phyloP scores from a whole-genome alignment of 2,888 invertebrate species.

The Tryphoninae sp. region DNA sequence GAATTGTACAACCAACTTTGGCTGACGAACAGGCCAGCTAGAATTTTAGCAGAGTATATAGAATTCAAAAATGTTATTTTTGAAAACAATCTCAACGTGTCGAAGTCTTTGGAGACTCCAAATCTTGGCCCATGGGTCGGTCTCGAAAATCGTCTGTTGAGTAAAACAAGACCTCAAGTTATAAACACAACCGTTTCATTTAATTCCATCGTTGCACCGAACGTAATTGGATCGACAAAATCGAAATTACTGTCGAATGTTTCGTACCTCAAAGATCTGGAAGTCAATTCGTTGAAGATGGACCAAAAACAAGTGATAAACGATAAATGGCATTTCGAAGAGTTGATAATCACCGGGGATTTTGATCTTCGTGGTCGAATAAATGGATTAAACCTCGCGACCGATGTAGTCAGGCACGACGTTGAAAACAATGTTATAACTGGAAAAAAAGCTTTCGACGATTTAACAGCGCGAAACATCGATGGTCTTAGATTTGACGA shows the following conservation, averaged over 20 bases:
- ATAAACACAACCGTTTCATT: constrained; percentile 66
- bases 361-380: constrained; percentile 77
- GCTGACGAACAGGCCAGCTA: constrained; percentile 80
- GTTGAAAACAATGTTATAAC: constrained; percentile 79
- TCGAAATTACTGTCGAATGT: constrained; percentile 64
- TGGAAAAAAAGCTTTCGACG: constrained; percentile 80
- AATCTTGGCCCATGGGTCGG: constrained; percentile 73
- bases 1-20: constrained; percentile 81
- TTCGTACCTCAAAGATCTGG: constrained; percentile 79
- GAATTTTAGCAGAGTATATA: constrained; percentile 71
- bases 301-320: constrained; percentile 81
- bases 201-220: constrained; percentile 57
- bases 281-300: constrained; percentile 83
- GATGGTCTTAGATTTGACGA: constrained; percentile 81
- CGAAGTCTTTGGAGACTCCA: constrained; percentile 82
- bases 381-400: constrained; percentile 82
- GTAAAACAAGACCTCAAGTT: constrained; percentile 71
- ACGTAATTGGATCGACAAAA: constrained; percentile 62
- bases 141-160: constrained; percentile 68
- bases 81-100: constrained; percentile 72
- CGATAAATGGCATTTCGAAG: constrained; percentile 80
- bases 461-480: constrained; percentile 79
- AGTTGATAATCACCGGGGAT: constrained; percentile 74
- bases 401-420: constrained; percentile 82
- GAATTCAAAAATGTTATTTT: constrained; percentile 76